These are phyloP conservation scores for Cephus nigrinus DNA, from an alignment of 2,888 invertebrate species.

Conservation along the genomic window DNA sequence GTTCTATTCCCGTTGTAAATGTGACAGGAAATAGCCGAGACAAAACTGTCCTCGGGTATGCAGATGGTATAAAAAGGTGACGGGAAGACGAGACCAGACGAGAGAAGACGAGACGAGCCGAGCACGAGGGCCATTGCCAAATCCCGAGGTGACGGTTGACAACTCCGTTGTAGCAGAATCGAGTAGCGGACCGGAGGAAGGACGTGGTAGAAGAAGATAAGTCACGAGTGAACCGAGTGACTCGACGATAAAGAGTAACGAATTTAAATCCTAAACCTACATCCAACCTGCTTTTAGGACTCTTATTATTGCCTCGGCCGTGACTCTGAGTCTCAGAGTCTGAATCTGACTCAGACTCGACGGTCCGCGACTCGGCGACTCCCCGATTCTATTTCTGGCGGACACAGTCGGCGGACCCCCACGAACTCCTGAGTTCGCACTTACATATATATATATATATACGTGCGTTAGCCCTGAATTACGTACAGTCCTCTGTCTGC, in stretches of 20 bases:
- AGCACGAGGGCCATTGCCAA: conserved; percentile 47
- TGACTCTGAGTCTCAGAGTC: conserved; percentile 36
- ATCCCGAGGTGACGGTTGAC: conserved; percentile 31
- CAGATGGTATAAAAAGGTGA: conserved; percentile 16
- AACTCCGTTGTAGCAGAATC: conserved; percentile 26
- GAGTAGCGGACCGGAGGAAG: not conserved
- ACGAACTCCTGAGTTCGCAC: conserved; percentile 8
- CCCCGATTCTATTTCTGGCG: conserved; percentile 44
- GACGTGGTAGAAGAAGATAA: not conserved
- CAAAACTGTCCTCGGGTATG: conserved; percentile 21
- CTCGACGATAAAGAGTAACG: not conserved
- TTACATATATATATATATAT: too few relatives aligned
- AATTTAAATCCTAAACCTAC: too few relatives aligned
- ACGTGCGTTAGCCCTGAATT: too few relatives aligned
- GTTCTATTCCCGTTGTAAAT: conserved; percentile 58
- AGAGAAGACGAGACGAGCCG: conserved; percentile 1
- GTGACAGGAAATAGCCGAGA: conserved; percentile 59
- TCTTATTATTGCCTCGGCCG: too few relatives aligned
- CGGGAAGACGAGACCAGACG: conserved; percentile 27
- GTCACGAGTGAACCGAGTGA: not conserved
- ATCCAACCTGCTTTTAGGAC: too few relatives aligned
- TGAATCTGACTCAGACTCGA: conserved; percentile 42
- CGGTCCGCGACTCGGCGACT: conserved; percentile 30
- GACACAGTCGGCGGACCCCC: conserved; percentile 20
- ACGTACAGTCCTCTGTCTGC: too few relatives aligned